Evolutionary conservation across 2,888 invertebrate genomes (phyloP), one percentile per base, ranked within the genome.

Genomic region (Perithous albicinctus): DNA sequence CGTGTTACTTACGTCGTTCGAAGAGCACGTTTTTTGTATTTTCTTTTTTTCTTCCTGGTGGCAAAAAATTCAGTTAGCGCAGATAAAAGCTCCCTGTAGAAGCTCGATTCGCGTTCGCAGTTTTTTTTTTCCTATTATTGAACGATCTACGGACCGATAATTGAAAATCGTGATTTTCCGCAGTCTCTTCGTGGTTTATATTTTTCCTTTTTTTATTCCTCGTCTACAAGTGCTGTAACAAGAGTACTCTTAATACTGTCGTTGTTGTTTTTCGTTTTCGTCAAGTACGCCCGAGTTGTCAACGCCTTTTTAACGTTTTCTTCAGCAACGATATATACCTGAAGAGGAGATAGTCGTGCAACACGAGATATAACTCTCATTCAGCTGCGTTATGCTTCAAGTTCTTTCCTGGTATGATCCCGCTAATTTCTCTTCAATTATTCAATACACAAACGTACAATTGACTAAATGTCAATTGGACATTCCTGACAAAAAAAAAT

Each of bases 51-150:
- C n/a, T n/a, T n/a, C n/a, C n/a, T n/a, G n/a, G n/a, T n/a, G n/a
- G n/a, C n/a, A 41, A 32, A 32, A 70, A 46, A 76, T 74, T 82
- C 83, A 83, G 84, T 83, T 38, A n/a, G n/a, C n/a, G 59, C 76
- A 66, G 64, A 41, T 41, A 54, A 73, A 35, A 48, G 78, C 84
- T 83, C 78, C 78, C 78, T 74, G 35, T 64, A 69, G 54, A 8
- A 18, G 78, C 51, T 69, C 46, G 69, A 41, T 67, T 35, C 74
- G 0, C 51, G 54, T 4, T 69, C 41, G 72, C 63, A 12, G n/a
- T n/a, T n/a, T n/a, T 20, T 32, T 6, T 20, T 6, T 61, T 18
- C 51, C 10, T 38, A 29, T 18, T 10, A 48, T 20, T 6, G 8
- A 48, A 48, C 20, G 48, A 18, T 18, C 1, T 8, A 18, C 46